Evolutionary conservation across 2,888 invertebrate species (phyloP).

Genomic region (Netelia melanura): DNA sequence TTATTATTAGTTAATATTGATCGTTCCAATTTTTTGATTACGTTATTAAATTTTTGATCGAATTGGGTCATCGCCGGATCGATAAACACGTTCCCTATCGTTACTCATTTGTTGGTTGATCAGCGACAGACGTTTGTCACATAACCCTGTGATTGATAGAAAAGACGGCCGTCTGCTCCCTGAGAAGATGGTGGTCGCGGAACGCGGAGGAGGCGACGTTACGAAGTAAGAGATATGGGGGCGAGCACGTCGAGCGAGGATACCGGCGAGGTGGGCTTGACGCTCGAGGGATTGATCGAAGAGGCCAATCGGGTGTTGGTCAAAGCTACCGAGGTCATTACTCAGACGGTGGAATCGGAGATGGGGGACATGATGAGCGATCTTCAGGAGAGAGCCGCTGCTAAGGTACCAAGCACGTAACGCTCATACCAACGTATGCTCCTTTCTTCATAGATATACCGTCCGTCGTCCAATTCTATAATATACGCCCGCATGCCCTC

Average conservation of each 20-base stretch:
- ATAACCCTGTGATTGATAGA: slow-evolving; percentile 20
- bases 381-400: slow-evolving; percentile 67
- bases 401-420: slow-evolving; percentile 54
- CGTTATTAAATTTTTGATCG: no score
- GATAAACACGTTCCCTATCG: background rate
- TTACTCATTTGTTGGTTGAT: slow-evolving; percentile 30
- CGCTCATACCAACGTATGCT: background rate
- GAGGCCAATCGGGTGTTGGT: slow-evolving; percentile 68
- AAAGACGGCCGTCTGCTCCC: background rate
- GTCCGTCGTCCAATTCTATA: background rate
- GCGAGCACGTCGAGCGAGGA: slow-evolving; percentile 56
- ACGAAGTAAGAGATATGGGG: slow-evolving; percentile 59
- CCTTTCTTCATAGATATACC: background rate
- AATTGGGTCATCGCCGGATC: no score
- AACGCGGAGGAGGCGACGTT: slow-evolving; percentile 4
- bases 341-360: slow-evolving; percentile 67
- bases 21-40: no score
- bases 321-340: slow-evolving; percentile 67
- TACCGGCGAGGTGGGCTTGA: slow-evolving; percentile 40
- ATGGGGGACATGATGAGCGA: slow-evolving; percentile 63
- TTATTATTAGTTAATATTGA: no score
- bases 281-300: slow-evolving; percentile 67
- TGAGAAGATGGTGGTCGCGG: slow-evolving; percentile 17
- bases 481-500: background rate
- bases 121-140: slow-evolving; percentile 48